Percentiles rank a stretch among this genome's conserved stretches.
These are phyloP conservation scores for Acrocephalus arundinaceus DNA, from an alignment of 2,113 vertebrate genomes.

Conservation along the genomic window DNA sequence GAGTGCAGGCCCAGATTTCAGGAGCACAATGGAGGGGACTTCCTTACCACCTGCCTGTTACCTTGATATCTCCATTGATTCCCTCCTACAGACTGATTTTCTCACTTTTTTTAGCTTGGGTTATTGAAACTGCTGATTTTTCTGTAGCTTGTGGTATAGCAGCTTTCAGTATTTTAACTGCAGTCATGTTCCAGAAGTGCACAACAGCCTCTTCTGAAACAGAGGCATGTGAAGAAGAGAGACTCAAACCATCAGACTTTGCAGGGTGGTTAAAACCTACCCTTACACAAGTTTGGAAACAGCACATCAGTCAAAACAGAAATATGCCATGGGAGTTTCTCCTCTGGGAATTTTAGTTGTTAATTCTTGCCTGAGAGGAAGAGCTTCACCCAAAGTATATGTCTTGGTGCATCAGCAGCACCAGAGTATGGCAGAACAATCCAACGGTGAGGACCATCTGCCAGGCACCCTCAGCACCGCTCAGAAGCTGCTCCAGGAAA, in stretches of 20 bases:
- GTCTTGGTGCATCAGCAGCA: not conserved
- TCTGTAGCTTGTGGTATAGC: not conserved
- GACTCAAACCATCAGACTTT: not conserved
- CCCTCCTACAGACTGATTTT: not conserved
- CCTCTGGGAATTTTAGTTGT: not conserved
- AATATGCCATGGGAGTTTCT: not conserved
- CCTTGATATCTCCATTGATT: not conserved
- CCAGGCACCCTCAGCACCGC: not conserved
- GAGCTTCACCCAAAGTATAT: not conserved
- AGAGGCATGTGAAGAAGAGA: not conserved
- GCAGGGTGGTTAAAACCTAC: not conserved
- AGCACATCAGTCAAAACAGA: not conserved
- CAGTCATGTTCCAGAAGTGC: not conserved
- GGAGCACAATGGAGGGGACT: not conserved
- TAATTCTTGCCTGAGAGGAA: not conserved
- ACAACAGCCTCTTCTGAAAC: not conserved
- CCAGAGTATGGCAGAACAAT: not conserved
- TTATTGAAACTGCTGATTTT: not conserved
- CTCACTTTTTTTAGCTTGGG: not conserved
- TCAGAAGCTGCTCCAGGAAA: slow-evolving; percentile 44
- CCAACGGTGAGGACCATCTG: rapidly evolving
- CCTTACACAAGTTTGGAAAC: not conserved
- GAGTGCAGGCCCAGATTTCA: not conserved
- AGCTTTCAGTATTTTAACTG: not conserved
- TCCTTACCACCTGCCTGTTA: not conserved